Conservation (phyloP, 2,888 invertebrate species). For the Aphrophora alni region DNA sequence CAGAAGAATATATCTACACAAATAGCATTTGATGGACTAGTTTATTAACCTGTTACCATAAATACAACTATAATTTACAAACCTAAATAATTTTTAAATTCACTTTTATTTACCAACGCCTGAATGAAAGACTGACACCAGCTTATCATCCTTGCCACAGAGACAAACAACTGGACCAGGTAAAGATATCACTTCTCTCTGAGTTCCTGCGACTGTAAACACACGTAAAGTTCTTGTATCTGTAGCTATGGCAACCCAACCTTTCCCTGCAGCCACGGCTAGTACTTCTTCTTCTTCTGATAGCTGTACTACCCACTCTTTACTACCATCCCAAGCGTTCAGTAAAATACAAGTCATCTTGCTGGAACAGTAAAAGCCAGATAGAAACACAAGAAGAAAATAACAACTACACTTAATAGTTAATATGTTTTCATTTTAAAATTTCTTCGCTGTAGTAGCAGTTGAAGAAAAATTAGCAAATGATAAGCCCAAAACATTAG, state of each 20-base stretch:
- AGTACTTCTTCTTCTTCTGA: slow-evolving; percentile 80
- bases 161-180: slow-evolving; percentile 77
- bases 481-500: too few relatives aligned
- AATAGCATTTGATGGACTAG: too few relatives aligned
- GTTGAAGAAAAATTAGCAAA: too few relatives aligned
- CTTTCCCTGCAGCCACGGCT: slow-evolving; percentile 69
- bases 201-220: slow-evolving; percentile 86
- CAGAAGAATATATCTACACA: too few relatives aligned
- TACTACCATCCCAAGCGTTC: slow-evolving; percentile 61
- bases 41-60: too few relatives aligned
- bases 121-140: slow-evolving; percentile 72
- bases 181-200: slow-evolving; percentile 75
- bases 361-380: slow-evolving; percentile 62
- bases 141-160: slow-evolving; percentile 65
- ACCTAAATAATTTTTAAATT: too few relatives aligned
- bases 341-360: slow-evolving; percentile 78
- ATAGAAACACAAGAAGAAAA: neutral
- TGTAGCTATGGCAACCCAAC: slow-evolving; percentile 82
- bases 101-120: slow-evolving; percentile 59
- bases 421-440: too few relatives aligned
- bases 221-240: slow-evolving; percentile 77
- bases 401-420: too few relatives aligned
- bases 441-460: too few relatives aligned
- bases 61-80: too few relatives aligned
- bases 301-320: slow-evolving; percentile 85